phyloP scores from a whole-genome alignment of 2,113 vertebrate genomes.

The Hyla sarda region DNA sequence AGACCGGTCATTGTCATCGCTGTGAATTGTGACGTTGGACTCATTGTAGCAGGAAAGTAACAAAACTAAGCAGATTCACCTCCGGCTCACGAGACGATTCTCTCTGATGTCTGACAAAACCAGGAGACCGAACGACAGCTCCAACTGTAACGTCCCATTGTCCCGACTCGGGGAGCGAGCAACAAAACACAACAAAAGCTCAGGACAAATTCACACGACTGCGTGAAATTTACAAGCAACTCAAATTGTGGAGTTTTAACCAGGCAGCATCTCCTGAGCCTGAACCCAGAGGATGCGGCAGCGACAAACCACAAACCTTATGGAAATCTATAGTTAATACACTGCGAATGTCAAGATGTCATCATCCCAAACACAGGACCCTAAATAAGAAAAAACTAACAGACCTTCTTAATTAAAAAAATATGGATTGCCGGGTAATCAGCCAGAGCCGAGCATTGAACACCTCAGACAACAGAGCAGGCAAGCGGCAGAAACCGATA shows the following conservation, averaged over 20 bases:
- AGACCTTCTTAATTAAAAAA: constrained; percentile 85
- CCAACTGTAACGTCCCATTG: constrained; percentile 5
- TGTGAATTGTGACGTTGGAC: neutral
- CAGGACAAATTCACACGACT: constrained; percentile 7
- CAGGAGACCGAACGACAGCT: neutral
- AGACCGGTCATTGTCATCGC: neutral
- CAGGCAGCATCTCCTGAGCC: neutral
- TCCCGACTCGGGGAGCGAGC: neutral
- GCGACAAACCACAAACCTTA: constrained; percentile 77
- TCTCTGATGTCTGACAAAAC: constrained; percentile 1
- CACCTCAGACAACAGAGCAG: constrained; percentile 65
- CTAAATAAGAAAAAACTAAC: constrained; percentile 85
- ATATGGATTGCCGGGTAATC: constrained; percentile 81
- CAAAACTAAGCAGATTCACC: neutral
- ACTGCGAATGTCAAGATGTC: constrained; percentile 89
- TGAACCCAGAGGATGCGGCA: constrained; percentile 38
- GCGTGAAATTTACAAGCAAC: neutral
- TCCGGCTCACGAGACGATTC: neutral
- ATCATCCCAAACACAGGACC: constrained; percentile 82
- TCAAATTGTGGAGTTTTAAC: neutral
- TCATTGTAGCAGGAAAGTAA: neutral
- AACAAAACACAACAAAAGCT: neutral
- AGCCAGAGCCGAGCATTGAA: constrained; percentile 72
- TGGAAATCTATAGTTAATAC: constrained; percentile 94
- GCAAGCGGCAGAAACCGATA: constrained; percentile 76